phyloP scores from a whole-genome alignment of 2,888 invertebrate genomes.

The Spicauda simplicius region DNA sequence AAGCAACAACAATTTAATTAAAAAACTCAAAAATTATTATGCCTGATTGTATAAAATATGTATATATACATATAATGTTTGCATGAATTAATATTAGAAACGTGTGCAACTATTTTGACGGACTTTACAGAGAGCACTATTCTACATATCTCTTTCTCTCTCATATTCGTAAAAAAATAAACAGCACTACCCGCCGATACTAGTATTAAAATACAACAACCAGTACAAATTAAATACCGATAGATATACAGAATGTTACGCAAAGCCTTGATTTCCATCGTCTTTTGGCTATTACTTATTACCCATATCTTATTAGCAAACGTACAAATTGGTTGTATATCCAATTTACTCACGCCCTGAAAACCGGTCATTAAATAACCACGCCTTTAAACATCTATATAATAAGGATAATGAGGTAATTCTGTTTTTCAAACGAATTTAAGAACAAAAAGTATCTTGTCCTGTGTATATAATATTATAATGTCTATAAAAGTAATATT shows the following conservation, averaged over 20 bases:
- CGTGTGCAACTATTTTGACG: no score
- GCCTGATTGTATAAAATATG: no score
- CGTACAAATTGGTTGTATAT: conserved; percentile 16
- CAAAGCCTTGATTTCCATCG: conserved; percentile 15
- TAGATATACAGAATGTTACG: conserved; percentile 6
- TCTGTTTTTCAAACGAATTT: background rate
- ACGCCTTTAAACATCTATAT: conserved; percentile 7
- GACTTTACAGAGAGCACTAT: no score
- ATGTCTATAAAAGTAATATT: no score
- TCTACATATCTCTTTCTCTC: no score
- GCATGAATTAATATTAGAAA: no score
- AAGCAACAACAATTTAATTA: no score
- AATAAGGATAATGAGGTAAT: background rate
- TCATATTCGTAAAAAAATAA: background rate
- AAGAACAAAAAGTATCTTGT: background rate
- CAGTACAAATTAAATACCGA: background rate
- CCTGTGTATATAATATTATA: no score
- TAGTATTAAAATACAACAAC: background rate
- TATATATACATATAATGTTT: no score
- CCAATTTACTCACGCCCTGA: conserved; percentile 21
- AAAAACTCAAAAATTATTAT: no score
- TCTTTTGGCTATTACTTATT: conserved; percentile 24
- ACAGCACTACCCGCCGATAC: background rate
- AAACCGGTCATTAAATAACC: conserved; percentile 12
- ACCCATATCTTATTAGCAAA: conserved; percentile 16